A percentile compares a stretch with the other conserved stretches of the same genome.
phyloP scores from a whole-genome alignment of 92 coral and sea anemone genomes.

The Zoanthus solanderi region DNA sequence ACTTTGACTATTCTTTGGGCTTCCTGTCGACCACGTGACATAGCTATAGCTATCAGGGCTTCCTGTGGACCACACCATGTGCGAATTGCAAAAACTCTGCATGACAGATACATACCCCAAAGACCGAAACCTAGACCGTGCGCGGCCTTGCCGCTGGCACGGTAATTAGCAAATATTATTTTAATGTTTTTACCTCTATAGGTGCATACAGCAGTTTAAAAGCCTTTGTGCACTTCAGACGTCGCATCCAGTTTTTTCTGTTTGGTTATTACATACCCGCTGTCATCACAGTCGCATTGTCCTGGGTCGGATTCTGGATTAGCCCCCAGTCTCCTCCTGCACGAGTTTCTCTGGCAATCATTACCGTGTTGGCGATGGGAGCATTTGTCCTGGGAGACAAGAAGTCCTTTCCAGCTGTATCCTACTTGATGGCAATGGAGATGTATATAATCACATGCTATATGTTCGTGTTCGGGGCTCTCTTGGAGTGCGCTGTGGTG shows the following conservation, averaged over 20 bases:
- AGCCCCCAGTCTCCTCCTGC: slow-evolving; percentile 84
- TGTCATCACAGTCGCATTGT: slow-evolving; percentile 73
- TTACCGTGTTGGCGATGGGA: slow-evolving; percentile 83
- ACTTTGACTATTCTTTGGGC: no score
- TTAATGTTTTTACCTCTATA: not conserved
- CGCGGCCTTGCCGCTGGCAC: no score
- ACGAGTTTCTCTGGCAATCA: slow-evolving; percentile 82
- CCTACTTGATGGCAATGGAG: slow-evolving; percentile 84
- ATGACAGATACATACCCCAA: no score
- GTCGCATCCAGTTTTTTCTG: slow-evolving; percentile 77
- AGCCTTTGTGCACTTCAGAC: slow-evolving; percentile 67
- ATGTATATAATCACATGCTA: slow-evolving; percentile 78
- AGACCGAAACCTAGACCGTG: no score
- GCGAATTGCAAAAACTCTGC: no score
- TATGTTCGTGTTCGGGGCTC: slow-evolving; percentile 78
- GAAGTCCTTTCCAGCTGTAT: slow-evolving; percentile 78
- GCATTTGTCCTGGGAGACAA: slow-evolving; percentile 77
- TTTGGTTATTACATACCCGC: slow-evolving; percentile 82
- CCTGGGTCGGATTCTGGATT: slow-evolving; percentile 90
- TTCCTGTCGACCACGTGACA: no score
- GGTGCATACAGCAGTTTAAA: slow-evolving; percentile 69
- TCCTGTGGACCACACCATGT: no score
- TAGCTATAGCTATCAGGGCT: no score
- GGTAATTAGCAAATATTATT: not conserved
- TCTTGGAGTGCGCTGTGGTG: slow-evolving; percentile 84